Percentiles rank a stretch among this genome's conserved stretches.
These are phyloP conservation scores for Clunio marinus DNA, from an alignment of 2,888 invertebrate genomes.

Conservation along the genomic window DNA sequence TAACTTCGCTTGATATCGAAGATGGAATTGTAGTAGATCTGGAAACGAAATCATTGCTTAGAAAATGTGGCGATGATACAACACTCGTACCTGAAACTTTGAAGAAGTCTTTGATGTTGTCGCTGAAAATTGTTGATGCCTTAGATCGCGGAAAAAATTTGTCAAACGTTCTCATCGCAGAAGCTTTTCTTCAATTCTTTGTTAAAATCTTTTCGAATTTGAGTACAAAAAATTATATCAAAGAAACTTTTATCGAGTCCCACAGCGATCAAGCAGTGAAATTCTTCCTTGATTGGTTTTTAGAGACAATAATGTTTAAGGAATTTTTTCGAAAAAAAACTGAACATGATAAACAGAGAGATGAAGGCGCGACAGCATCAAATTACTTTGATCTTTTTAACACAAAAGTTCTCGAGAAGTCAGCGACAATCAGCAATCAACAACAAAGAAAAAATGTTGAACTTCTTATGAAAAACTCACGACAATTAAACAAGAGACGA, in stretches of 20 bases:
- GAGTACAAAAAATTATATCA: conserved; percentile 47
- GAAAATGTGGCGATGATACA: conserved; percentile 70
- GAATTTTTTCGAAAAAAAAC: conserved; percentile 53
- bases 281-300: conserved; percentile 80
- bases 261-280: conserved; percentile 62
- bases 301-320: conserved; percentile 81
- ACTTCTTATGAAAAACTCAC: conserved; percentile 43
- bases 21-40: conserved; percentile 74
- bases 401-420: conserved; percentile 43
- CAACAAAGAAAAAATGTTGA: conserved; percentile 42
- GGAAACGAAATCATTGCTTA: conserved; percentile 60
- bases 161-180: conserved; percentile 67
- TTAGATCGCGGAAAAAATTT: conserved; percentile 44
- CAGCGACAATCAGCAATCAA: conserved; percentile 41
- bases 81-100: conserved; percentile 68
- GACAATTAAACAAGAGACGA: conserved; percentile 44
- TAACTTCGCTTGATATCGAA: conserved; percentile 44
- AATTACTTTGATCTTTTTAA: conserved; percentile 43
- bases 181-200: conserved; percentile 74
- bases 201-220: conserved; percentile 67
- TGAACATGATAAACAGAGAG: neutral
- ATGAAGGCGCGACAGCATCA: neutral
- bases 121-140: conserved; percentile 44
- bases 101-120: conserved; percentile 59
- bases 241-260: conserved; percentile 65